phyloP scores from a whole-genome alignment of 2,888 invertebrate genomes.

The Brenthis daphne region DNA sequence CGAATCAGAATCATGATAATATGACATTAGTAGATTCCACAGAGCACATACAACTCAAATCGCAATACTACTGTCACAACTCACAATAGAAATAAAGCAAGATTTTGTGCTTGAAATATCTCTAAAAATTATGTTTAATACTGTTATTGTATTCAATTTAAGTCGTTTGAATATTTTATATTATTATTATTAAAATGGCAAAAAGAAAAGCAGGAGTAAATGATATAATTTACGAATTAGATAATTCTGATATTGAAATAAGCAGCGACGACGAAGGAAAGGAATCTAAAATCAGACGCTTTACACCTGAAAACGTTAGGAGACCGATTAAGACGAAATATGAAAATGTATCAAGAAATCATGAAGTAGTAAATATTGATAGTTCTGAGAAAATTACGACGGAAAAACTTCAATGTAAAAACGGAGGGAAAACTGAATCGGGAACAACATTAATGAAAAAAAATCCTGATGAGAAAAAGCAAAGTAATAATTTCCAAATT shows the following conservation, averaged over 20 bases:
- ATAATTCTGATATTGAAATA: slow-evolving; percentile 72
- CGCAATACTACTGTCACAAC: slow-evolving; percentile 17
- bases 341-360: slow-evolving; percentile 30
- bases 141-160: slow-evolving; percentile 26
- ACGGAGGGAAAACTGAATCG: slow-evolving; percentile 71
- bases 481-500: slow-evolving; percentile 10
- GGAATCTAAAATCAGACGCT: slow-evolving; percentile 62
- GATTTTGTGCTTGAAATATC: slow-evolving; percentile 5
- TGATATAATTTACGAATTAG: slow-evolving; percentile 78
- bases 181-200: slow-evolving; percentile 54
- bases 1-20: no score
- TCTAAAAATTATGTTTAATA: slow-evolving; percentile 24
- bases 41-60: slow-evolving; percentile 13
- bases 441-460: slow-evolving; percentile 43
- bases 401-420: slow-evolving; percentile 45
- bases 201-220: slow-evolving; percentile 72
- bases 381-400: slow-evolving; percentile 48
- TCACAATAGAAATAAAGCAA: slow-evolving; percentile 21
- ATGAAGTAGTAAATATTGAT: slow-evolving; percentile 51
- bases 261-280: slow-evolving; percentile 74
- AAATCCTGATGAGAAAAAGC: slow-evolving; percentile 46
- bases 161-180: background rate
- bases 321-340: slow-evolving; percentile 40
- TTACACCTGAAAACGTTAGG: slow-evolving; percentile 44
- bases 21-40: no score